Percentiles rank a stretch among this genome's conserved stretches.
phyloP scores from a whole-genome alignment of 92 coral and sea anemone genomes.

The Bergia puertoricense region DNA sequence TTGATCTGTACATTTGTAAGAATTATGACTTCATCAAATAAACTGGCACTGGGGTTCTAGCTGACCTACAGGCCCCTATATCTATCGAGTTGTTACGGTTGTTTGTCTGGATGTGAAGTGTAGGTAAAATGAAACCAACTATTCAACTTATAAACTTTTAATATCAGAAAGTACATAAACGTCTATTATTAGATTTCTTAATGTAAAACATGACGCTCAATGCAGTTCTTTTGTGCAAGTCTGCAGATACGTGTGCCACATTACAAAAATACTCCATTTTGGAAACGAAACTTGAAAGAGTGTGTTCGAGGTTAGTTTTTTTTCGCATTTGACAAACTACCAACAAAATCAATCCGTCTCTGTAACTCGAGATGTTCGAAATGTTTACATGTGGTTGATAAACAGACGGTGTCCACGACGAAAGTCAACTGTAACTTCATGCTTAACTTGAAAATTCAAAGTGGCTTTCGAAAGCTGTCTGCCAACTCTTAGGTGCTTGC shows the following conservation, averaged over 20 bases:
- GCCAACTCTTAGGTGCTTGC: conserved; percentile 72
- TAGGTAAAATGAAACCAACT: too few species aligned
- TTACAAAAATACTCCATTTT: conserved; percentile 4
- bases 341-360: neutral
- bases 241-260: neutral
- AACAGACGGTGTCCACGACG: neutral
- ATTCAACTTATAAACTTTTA: neutral
- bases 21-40: too few species aligned
- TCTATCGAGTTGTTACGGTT: too few species aligned
- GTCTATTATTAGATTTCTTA: neutral
- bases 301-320: neutral
- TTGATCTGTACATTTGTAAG: too few species aligned
- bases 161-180: neutral
- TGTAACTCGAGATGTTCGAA: neutral
- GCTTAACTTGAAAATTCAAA: neutral
- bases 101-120: too few species aligned
- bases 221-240: conserved; percentile 11
- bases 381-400: neutral
- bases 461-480: conserved; percentile 48
- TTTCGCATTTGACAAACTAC: neutral
- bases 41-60: too few species aligned
- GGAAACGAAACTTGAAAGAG: neutral
- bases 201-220: neutral
- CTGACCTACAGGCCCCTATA: too few species aligned
- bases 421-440: conserved; percentile 24